These are phyloP conservation scores for Mimachlamys varia DNA, from an alignment of 2,888 invertebrate species.

Conservation along the genomic window DNA sequence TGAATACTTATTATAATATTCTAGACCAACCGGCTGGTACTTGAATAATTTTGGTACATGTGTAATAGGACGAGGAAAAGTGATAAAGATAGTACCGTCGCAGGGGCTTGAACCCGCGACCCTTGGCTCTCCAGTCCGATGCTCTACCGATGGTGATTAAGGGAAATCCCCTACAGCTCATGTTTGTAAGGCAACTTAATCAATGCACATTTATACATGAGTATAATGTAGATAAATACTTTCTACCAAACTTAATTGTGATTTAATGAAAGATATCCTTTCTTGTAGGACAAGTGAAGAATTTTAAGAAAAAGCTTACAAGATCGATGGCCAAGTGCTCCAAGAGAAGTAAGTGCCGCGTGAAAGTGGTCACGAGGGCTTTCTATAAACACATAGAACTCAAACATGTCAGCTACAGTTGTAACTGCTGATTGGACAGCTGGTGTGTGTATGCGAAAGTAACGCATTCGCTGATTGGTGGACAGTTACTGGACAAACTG, in stretches of 20 bases:
- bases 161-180: no score
- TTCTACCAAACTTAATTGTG: neutral
- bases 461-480: neutral
- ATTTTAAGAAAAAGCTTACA: neutral
- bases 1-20: no score
- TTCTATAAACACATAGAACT: neutral
- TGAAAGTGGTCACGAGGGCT: neutral
- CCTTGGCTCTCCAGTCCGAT: no score
- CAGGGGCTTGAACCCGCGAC: no score
- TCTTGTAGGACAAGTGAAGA: neutral
- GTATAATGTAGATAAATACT: neutral
- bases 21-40: no score
- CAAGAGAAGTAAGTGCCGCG: neutral
- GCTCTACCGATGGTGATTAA: no score
- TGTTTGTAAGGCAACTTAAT: no score
- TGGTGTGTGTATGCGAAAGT: neutral
- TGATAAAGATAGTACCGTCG: no score
- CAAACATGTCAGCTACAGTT: neutral
- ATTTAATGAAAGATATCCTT: no score
- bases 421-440: neutral
- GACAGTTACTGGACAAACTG: neutral
- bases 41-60: no score
- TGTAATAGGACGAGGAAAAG: no score
- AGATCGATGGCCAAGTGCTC: neutral
- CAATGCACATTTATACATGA: no score